Base-by-base conservation (phyloP, 23 tunicate genomes). In the Styela clava region DNA sequence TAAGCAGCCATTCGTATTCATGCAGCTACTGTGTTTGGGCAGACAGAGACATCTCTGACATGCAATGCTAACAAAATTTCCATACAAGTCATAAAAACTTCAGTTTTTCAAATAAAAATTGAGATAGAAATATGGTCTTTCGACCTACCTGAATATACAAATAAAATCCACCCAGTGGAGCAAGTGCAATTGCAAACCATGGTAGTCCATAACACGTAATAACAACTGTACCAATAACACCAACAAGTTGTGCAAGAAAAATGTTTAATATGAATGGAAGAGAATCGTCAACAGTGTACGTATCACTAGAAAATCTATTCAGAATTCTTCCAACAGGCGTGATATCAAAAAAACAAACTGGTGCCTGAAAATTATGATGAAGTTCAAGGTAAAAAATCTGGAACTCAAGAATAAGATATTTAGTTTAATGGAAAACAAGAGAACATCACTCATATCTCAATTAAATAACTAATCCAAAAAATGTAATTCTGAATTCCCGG, bases 231-330 rank as follows among this genome's bases (percentile, higher is more conserved):
- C 87, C 98, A 2, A 94, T 19, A 28, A 94, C 79, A 28, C 87
- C 88, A 52, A 82, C 88, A 44, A 85, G 44, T 64, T 94, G 95
- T 16, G 94, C 91, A 27, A 94, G 71, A 79, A 94, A 89, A 2
- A 94, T 94, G 74, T 94, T 94, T 22, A 94, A 78, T 82, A 94
- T 94, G 74, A 94, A 94, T 16, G 98, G 98, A 34, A 94, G 88
- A 16, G 88, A 78, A 65, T 94, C 98, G 56, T 94, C 98, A 22
- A 89, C 73, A 19, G 87, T 89, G 95, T 94, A 88, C 70, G 91
- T 85, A 79, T 94, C 98, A 67, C 95, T 88, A 1, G 94, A 82
- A 36, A 94, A 88, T 12, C 98, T 77, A 77, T 94, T 94, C 37
- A 94, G 79, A 9, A 94, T 61, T 34, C 98, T 87, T 19, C 98